Evolutionary conservation across 2,888 invertebrate genomes (phyloP), one percentile per base, ranked within the genome.

Genomic region (Chouioia cunea): DNA sequence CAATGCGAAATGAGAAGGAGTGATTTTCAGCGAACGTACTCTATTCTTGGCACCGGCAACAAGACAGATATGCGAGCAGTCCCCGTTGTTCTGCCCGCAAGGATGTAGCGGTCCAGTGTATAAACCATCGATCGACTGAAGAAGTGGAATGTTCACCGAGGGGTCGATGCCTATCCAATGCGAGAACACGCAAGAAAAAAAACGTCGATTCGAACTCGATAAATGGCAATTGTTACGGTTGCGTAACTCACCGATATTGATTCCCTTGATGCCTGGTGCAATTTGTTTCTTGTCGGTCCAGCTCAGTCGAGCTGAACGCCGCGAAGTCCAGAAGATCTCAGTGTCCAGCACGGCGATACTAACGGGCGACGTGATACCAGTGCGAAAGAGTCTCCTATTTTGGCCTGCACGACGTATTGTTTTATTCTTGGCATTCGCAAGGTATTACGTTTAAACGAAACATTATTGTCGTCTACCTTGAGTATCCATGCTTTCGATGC

Each of bases 1-100:
- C n/a, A n/a, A n/a, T n/a, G n/a, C n/a, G n/a, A n/a, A n/a, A n/a
- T n/a, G 44, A 50, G 18, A 8, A 65, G 36, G 2, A 16, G 43
- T 14, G 2, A 15, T 52, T 50, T 27, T 27, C 16, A 6, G 22
- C 54, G 47, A 6, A 75, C 77, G 75, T 76, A 77, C 76, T 27
- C 74, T 76, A 4, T 71, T 59, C 3, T 20, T 47, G n/a, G 57
- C 16, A 44, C 73, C 73, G 47, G 75, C 81, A 68, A 90, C 88
- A 2, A 93, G 88, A 79, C 95, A 95, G 12, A 94, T 84, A 81
- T 94, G 92, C 2, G 92, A 91, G 79, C 95, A 95, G 0, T 90
- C 89, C 48, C 90, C 91, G 73, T 90, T 90, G 43, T 86, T 86
- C 10, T 78, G 77, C 36, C 87, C 87, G 78, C 94, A 94, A 0